phyloP scores from a whole-genome alignment of 2,113 vertebrate species.

The Ptyas mucosa region DNA sequence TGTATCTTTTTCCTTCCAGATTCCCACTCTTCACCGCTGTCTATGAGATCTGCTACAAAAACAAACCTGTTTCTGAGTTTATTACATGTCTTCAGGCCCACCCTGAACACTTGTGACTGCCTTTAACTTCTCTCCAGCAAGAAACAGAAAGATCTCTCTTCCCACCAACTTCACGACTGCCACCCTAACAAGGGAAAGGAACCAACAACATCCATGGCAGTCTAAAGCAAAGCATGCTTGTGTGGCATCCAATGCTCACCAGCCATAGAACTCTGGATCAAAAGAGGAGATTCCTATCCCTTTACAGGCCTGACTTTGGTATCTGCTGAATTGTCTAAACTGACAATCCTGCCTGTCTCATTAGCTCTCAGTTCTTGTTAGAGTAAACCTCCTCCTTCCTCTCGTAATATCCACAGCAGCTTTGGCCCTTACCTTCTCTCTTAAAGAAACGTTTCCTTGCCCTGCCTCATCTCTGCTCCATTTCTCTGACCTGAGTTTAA shows the following conservation, averaged over 20 bases:
- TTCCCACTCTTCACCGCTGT: conserved; percentile 95
- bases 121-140: not conserved
- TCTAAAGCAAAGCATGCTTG: not conserved
- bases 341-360: not conserved
- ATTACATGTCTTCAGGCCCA: conserved; percentile 91
- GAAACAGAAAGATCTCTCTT: not conserved
- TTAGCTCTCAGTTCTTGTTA: not conserved
- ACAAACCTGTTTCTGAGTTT: conserved; percentile 83
- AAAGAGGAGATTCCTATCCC: not conserved
- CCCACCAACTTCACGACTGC: not conserved
- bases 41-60: conserved; percentile 86
- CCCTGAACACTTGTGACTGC: conserved; percentile 83
- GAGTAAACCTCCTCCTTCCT: not conserved
- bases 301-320: not conserved
- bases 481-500: not conserved
- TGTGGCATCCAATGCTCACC: not conserved
- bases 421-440: not conserved
- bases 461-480: not conserved
- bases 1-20: conserved; percentile 60
- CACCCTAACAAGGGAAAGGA: conserved; percentile 7
- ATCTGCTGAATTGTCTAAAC: not conserved
- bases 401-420: not conserved
- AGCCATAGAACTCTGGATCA: not conserved
- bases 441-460: not conserved
- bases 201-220: not conserved